These are phyloP conservation scores for Temnothorax nylanderi DNA, from an alignment of 1,140 invertebrate species.

Conservation along the genomic window DNA sequence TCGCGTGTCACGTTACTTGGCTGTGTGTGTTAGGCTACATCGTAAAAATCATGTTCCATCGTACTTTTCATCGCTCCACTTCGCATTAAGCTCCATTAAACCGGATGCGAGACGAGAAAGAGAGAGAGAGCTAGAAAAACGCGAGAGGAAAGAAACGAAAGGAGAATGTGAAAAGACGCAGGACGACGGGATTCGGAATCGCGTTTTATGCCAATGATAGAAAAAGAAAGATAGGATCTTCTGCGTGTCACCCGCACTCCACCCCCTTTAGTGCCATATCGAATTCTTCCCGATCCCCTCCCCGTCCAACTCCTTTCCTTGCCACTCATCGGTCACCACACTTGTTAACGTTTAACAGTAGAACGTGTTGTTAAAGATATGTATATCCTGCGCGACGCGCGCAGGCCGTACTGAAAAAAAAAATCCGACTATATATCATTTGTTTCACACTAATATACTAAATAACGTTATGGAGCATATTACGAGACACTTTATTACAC, in stretches of 20 bases:
- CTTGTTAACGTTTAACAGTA: constrained; percentile 76
- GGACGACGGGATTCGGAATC: constrained; percentile 11
- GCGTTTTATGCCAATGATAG: constrained; percentile 45
- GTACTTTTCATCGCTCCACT: constrained; percentile 60
- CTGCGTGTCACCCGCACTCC: constrained; percentile 61
- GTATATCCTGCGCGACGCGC: constrained; percentile 66
- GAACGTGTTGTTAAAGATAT: constrained; percentile 76
- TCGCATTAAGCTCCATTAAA: constrained; percentile 69
- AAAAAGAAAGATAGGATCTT: background rate
- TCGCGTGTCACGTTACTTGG: constrained; percentile 82
- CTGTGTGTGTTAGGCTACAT: constrained; percentile 85
- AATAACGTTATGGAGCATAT: constrained; percentile 30
- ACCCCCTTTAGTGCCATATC: constrained; percentile 78
- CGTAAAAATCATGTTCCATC: constrained; percentile 79
- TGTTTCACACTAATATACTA: constrained; percentile 64
- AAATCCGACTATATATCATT: constrained; percentile 65
- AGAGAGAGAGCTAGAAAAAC: constrained; percentile 12
- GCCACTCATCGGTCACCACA: constrained; percentile 70
- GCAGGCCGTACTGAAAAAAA: constrained; percentile 72
- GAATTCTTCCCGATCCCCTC: constrained; percentile 32
- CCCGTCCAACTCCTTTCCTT: background rate
- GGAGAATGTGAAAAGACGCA: background rate
- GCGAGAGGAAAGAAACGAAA: background rate
- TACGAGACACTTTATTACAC: constrained; percentile 53
- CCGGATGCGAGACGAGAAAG: constrained; percentile 49